A percentile compares a stretch with the other conserved stretches of the same genome.
Evolutionary conservation across 1,140 invertebrate genomes (phyloP).

Genomic region (Phortica variegata): DNA sequence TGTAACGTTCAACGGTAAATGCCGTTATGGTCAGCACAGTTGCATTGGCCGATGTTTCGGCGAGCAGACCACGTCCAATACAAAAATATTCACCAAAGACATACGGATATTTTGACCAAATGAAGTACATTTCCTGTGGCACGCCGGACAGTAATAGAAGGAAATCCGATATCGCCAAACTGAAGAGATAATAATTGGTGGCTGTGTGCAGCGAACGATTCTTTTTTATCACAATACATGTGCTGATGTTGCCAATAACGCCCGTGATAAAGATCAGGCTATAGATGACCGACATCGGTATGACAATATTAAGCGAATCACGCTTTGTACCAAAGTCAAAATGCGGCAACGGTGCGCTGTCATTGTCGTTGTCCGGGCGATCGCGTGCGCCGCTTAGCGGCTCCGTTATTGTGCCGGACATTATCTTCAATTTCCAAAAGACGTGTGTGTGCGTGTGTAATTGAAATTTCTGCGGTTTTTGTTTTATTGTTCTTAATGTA

Average conservation of each 20-base stretch:
- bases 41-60: conserved; percentile 90
- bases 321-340: conserved; percentile 44
- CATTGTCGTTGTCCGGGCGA: conserved; percentile 6
- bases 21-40: conserved; percentile 90
- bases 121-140: conserved; percentile 81
- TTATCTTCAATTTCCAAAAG: no score
- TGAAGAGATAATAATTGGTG: conserved; percentile 93
- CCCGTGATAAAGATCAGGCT: conserved; percentile 81
- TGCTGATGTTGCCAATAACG: conserved; percentile 86
- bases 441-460: conserved; percentile 17
- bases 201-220: conserved; percentile 93
- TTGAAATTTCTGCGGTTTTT: conserved; percentile 4
- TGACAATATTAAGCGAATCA: conserved; percentile 70
- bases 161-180: conserved; percentile 89
- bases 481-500: background rate
- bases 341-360: conserved; percentile 8
- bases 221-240: conserved; percentile 87
- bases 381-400: background rate
- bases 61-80: conserved; percentile 76
- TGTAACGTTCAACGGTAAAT: conserved; percentile 92
- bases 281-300: conserved; percentile 82
- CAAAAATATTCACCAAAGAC: conserved; percentile 85
- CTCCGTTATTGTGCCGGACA: no score
- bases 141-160: conserved; percentile 78
- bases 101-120: conserved; percentile 87